Conservation (phyloP, 2,113 vertebrate genomes). For the Cyprinus carpio region DNA sequence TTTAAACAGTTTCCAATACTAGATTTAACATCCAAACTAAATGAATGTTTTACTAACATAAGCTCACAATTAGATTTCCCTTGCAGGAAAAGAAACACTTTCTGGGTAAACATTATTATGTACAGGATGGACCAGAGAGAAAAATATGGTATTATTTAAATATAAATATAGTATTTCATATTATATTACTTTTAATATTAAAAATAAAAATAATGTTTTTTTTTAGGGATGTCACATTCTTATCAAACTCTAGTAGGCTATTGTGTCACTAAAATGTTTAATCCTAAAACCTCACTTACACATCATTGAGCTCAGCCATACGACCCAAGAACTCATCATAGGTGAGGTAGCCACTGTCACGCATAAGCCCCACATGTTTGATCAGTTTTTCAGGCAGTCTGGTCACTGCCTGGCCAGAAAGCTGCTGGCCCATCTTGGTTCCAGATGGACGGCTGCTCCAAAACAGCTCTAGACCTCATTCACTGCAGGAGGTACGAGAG, state of each 20-base stretch:
- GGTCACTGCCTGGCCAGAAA: conserved; percentile 87
- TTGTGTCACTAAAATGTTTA: neutral
- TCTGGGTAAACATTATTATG: no score
- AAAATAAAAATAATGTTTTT: neutral
- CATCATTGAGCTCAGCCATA: conserved; percentile 94
- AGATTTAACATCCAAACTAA: no score
- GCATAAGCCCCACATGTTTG: conserved; percentile 87
- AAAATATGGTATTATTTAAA: no score
- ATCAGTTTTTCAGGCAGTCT: conserved; percentile 95
- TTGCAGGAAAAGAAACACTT: no score
- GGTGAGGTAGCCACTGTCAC: conserved; percentile 91
- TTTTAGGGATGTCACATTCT: neutral
- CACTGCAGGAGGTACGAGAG: conserved; percentile 61
- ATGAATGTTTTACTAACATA: no score
- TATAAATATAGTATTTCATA: no score
- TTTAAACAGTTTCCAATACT: no score
- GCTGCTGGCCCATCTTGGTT: conserved; percentile 90
- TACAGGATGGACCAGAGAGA: no score
- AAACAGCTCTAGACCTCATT: conserved; percentile 71
- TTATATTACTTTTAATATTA: neutral
- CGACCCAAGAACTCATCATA: conserved; percentile 98
- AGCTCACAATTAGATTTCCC: no score
- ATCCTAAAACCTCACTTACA: conserved; percentile 78
- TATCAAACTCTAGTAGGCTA: neutral
- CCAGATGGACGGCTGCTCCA: conserved; percentile 64